Base-by-base conservation (phyloP, 2,113 vertebrate species). In the Theropithecus gelada region DNA sequence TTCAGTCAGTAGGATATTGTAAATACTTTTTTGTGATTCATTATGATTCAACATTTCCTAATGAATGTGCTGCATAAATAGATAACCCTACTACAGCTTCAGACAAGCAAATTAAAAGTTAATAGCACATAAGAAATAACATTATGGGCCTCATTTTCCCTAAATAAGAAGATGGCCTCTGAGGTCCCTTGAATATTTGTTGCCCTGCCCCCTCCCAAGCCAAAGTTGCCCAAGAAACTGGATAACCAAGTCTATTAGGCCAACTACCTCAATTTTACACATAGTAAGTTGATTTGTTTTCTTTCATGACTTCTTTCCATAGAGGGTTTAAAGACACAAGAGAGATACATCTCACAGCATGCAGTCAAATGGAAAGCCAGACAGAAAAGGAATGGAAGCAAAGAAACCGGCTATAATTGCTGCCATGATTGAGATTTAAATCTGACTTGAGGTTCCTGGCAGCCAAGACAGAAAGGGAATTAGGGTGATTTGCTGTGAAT, bases 381-480 rank as follows among this genome's bases (percentile, higher is more conserved):
- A 45, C 23, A 57, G 61, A 70, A 72, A 73, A 45, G 7, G 8
- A 68, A 73, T 35, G 12, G 55, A 78, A 72, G 50, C 30, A 72
- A 79, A 93, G 35, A 57, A 93, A 43, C 14, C 40, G 50, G 7
- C 11, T n/a, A 4, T 64, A 16, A 40, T 59, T 57, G 16, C 79
- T 76, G 11, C 57, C 0, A 0, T 30, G 68, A 83, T n/a, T 89
- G 72, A 81, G 27, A 92, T 50, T 75, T 85, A 84, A 70, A 59
- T 81, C 70, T 97, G 48, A 68, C 79, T 88, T 95, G 75, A 92
- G 94, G 45, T 96, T 92, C 88, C 59, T 72, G 76, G 38, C 23
- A 52, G 25, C 80, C 68, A 59, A 32, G 70, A 75, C n/a, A 92
- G 40, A 59, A 95, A 92, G 59, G 48, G 59, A 96, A 68, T 48